Percentiles rank a stretch among this genome's conserved stretches.
Evolutionary conservation across 1,140 invertebrate species (phyloP).

Genomic region (Zaprionus africanus): DNA sequence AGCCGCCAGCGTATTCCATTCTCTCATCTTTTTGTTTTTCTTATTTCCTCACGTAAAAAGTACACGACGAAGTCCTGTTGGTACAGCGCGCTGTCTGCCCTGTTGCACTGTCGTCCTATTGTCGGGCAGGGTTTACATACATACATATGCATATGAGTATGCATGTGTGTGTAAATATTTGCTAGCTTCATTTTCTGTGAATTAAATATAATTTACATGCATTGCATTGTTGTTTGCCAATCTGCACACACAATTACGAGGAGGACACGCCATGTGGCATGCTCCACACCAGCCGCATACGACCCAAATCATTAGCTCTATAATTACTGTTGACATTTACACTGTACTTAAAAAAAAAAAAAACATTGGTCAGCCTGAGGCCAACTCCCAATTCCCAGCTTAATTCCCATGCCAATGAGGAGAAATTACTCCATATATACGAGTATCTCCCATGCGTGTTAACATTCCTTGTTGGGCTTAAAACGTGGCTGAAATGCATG

Average conservation of each 20-base stretch:
- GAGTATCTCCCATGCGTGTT: not conserved
- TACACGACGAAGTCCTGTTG: not conserved
- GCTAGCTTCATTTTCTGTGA: constrained; percentile 81
- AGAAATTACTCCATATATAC: constrained; percentile 51
- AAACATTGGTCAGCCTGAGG: constrained; percentile 3
- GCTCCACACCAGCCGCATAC: constrained; percentile 12
- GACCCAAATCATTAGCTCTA: constrained; percentile 59
- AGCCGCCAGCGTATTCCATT: too few species aligned
- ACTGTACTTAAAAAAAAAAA: constrained; percentile 29
- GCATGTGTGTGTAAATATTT: constrained; percentile 62
- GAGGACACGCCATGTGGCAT: constrained; percentile 41
- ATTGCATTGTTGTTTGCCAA: constrained; percentile 73
- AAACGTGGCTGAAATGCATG: not conserved
- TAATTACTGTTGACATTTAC: constrained; percentile 79
- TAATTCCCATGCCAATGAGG: constrained; percentile 74
- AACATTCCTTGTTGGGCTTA: not conserved
- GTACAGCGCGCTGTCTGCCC: too few species aligned
- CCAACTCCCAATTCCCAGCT: constrained; percentile 43
- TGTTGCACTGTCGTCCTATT: not conserved
- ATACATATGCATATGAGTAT: not conserved
- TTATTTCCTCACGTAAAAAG: not conserved
- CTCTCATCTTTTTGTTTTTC: too few species aligned
- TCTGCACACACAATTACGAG: constrained; percentile 18
- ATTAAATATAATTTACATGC: constrained; percentile 83
- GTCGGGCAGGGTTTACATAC: not conserved